Percentiles rank a stretch among this genome's conserved stretches.
phyloP scores from a whole-genome alignment of 30 jellyfish, hydroid and myxozoan species.

The Aurelia aurita complex sp. Pacific region DNA sequence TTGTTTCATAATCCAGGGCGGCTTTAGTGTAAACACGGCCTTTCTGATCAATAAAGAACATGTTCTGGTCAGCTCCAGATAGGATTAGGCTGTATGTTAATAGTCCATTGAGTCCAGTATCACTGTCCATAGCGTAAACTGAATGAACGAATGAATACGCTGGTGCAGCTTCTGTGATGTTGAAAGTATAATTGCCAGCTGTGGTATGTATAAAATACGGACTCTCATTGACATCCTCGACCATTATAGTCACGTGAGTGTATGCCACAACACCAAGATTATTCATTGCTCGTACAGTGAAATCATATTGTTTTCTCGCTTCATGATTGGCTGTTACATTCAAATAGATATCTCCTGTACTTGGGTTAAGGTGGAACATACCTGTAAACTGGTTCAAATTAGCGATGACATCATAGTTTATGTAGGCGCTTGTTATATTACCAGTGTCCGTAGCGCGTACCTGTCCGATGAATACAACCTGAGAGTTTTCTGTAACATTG shows the following conservation, averaged over 20 bases:
- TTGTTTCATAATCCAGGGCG: conserved; percentile 75
- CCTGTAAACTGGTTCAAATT: conserved; percentile 31
- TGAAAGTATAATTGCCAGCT: conserved; percentile 51
- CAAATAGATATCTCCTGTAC: conserved; percentile 59
- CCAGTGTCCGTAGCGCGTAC: conserved; percentile 65
- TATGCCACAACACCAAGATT: conserved; percentile 64
- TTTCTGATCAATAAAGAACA: conserved; percentile 54
- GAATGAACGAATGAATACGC: conserved; percentile 59
- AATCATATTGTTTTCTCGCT: conserved; percentile 60
- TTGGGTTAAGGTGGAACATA: conserved; percentile 22
- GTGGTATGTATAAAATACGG: conserved; percentile 66
- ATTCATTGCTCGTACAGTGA: conserved; percentile 78
- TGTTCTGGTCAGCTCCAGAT: conserved; percentile 23
- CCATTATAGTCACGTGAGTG: conserved; percentile 70
- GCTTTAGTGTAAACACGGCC: conserved; percentile 67
- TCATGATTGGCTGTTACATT: conserved; percentile 61
- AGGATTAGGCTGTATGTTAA: conserved; percentile 59
- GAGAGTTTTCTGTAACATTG: conserved; percentile 34
- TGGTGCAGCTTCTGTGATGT: conserved; percentile 73
- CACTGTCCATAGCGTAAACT: conserved; percentile 78
- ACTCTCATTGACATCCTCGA: conserved; percentile 81
- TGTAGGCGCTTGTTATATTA: conserved; percentile 36
- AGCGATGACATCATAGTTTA: conserved; percentile 41
- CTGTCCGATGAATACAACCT: conserved; percentile 20
- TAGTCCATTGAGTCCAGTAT: conserved; percentile 74